Conservation (phyloP, 1,140 invertebrate species). For the Helicoverpa zea region DNA sequence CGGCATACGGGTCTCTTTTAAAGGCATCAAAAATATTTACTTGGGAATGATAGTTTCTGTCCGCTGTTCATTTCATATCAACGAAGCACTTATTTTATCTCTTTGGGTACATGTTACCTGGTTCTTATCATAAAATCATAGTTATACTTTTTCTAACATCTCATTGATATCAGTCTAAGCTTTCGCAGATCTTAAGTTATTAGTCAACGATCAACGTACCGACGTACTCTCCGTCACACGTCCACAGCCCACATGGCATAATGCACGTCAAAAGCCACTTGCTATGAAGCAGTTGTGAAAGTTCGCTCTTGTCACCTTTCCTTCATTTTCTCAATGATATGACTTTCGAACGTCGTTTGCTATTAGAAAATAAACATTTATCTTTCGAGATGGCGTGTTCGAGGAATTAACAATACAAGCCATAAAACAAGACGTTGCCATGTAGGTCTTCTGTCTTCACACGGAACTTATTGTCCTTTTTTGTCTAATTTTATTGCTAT, state of each 20-base stretch:
- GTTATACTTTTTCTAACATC: too few species aligned
- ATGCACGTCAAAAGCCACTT: conserved; percentile 30
- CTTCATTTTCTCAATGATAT: conserved; percentile 43
- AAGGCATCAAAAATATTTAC: too few species aligned
- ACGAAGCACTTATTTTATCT: too few species aligned
- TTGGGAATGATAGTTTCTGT: too few species aligned
- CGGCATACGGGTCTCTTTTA: too few species aligned
- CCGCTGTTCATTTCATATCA: too few species aligned
- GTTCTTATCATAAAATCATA: too few species aligned
- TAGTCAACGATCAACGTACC: conserved; percentile 7
- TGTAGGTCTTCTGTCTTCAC: conserved; percentile 27
- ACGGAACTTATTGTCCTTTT: conserved; percentile 28
- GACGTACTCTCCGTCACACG: neutral
- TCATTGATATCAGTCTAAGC: too few species aligned
- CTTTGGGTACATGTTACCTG: too few species aligned
- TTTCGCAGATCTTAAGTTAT: conserved; percentile 4
- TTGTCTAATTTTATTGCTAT: neutral
- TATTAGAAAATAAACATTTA: conserved; percentile 21
- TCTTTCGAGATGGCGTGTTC: conserved; percentile 12
- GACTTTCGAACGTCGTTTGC: conserved; percentile 40
- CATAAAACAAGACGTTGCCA: neutral
- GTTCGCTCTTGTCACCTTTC: conserved; percentile 40
- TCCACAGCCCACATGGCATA: conserved; percentile 19
- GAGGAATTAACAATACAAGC: neutral
- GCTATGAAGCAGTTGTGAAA: conserved; percentile 41